Evolutionary conservation across 1,140 invertebrate species (phyloP).

Genomic region (Drosophila mayri): DNA sequence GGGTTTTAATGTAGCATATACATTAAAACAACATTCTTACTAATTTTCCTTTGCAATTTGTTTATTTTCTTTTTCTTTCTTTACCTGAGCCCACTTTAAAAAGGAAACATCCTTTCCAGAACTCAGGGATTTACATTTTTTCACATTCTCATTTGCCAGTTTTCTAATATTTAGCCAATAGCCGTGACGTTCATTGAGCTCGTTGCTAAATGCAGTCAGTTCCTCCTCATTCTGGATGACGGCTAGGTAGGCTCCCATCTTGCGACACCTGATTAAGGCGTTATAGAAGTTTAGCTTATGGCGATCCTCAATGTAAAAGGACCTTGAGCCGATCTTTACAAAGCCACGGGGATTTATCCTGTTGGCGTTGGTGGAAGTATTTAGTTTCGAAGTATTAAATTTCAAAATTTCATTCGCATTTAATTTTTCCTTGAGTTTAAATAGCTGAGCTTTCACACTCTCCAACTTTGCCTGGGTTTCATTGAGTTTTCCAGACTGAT

Average conservation of each 20-base stretch:
- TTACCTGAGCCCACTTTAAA: not conserved
- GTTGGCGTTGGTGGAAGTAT: not conserved
- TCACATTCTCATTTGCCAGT: not conserved
- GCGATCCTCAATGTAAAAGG: conserved; percentile 12
- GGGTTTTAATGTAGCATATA: too few species aligned
- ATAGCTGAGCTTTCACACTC: not conserved
- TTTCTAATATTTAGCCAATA: conserved; percentile 11
- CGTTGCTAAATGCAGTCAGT: not conserved
- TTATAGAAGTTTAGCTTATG: not conserved
- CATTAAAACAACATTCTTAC: too few species aligned
- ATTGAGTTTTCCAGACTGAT: not conserved
- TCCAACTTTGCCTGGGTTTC: not conserved
- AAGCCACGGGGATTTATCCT: not conserved
- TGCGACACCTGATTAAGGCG: not conserved
- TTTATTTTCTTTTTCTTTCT: not conserved
- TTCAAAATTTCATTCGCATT: not conserved
- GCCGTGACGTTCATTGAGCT: not conserved
- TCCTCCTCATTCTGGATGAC: not conserved
- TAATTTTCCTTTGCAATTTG: not conserved
- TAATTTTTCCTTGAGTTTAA: not conserved
- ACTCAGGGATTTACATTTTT: not conserved
- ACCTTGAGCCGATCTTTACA: not conserved
- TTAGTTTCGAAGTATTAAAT: not conserved
- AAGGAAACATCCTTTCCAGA: not conserved
- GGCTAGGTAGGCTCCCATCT: conserved; percentile 5